These are phyloP conservation scores for Drosophila nebulosa DNA, from an alignment of 1,140 invertebrate genomes.

Conservation along the genomic window DNA sequence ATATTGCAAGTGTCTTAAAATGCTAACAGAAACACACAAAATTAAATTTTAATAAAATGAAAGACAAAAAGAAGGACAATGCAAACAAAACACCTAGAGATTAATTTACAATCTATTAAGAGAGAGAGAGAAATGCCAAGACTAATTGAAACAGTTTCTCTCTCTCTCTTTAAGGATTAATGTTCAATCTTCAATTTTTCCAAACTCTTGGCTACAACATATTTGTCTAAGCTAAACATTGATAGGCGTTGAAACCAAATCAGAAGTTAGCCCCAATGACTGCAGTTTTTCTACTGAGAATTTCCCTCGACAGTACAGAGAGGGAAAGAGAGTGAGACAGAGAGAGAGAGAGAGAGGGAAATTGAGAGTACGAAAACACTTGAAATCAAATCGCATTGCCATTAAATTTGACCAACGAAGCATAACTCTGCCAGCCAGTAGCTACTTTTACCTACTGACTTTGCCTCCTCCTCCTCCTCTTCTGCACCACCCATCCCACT, in stretches of 20 bases:
- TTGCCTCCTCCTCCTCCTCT: no score
- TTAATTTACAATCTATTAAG: no score
- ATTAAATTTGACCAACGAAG: conserved; percentile 62
- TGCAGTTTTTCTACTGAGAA: not conserved
- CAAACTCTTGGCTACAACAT: no score
- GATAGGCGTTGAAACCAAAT: not conserved
- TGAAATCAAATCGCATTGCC: conserved; percentile 60
- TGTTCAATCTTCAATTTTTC: no score
- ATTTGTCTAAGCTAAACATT: not conserved
- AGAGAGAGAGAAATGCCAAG: not conserved
- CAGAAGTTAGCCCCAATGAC: not conserved
- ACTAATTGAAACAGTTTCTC: not conserved
- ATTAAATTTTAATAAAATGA: not conserved
- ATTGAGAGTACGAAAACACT: conserved; percentile 18
- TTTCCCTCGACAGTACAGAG: not conserved
- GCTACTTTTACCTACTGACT: not conserved
- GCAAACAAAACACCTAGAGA: not conserved
- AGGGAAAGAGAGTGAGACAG: not conserved
- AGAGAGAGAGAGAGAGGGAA: not conserved
- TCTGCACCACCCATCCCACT: not conserved
- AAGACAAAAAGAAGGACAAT: not conserved
- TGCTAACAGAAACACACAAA: not conserved
- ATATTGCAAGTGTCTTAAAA: not conserved
- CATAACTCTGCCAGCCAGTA: conserved; percentile 36
- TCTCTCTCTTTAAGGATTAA: no score